Conservation (phyloP, 2,888 invertebrate species). For the Nephrocerus scutellatus region DNA sequence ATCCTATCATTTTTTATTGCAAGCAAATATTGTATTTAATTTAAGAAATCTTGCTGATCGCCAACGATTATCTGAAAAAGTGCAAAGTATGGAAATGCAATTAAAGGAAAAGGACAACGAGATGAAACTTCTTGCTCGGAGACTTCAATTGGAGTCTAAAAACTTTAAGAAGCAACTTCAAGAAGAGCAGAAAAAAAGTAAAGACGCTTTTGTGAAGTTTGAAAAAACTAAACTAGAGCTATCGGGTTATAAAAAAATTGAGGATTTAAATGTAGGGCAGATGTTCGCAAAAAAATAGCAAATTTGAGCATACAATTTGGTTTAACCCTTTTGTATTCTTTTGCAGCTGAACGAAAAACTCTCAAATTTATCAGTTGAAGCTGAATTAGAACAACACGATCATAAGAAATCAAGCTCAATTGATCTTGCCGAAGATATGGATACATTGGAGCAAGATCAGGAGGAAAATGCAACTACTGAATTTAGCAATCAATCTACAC, state of each 20-base stretch:
- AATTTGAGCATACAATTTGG: background rate
- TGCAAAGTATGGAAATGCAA: conserved; percentile 52
- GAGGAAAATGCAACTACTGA: background rate
- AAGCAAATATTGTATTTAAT: conserved; percentile 5
- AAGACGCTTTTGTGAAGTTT: conserved; percentile 61
- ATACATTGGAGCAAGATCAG: too few species aligned
- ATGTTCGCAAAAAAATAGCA: too few species aligned
- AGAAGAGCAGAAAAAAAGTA: conserved; percentile 61
- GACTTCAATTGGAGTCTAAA: conserved; percentile 65
- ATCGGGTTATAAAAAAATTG: conserved; percentile 40
- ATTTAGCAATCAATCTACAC: conserved; percentile 6
- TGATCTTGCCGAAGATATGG: too few species aligned
- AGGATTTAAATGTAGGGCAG: conserved; percentile 34
- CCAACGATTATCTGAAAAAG: conserved; percentile 62
- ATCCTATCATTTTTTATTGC: too few species aligned
- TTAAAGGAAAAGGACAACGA: conserved; percentile 57
- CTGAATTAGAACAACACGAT: too few species aligned
- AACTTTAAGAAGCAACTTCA: conserved; percentile 65
- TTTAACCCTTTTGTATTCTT: background rate
- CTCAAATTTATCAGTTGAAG: conserved; percentile 16
- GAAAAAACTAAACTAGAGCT: conserved; percentile 46
- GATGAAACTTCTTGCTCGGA: conserved; percentile 60
- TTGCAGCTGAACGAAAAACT: conserved; percentile 26
- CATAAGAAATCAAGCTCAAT: too few species aligned
- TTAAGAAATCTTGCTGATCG: conserved; percentile 62